These are phyloP conservation scores for Sebastes trivittatus DNA, from an alignment of 2,797 vertebrate genomes.

Conservation along the genomic window DNA sequence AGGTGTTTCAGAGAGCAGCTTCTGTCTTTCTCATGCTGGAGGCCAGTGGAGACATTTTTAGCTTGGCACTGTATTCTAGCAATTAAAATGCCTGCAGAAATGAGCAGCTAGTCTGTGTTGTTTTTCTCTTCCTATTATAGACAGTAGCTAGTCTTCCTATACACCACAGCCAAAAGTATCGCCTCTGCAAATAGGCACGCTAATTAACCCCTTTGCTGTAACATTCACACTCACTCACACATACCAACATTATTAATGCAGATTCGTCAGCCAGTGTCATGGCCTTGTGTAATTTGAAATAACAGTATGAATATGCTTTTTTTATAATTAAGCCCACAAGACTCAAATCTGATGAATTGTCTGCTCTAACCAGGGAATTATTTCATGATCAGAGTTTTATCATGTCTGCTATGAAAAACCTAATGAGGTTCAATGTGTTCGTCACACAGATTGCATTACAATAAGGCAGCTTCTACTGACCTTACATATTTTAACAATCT, in stretches of 20 bases:
- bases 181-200: constrained; percentile 25
- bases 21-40: constrained; percentile 62
- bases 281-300: constrained; percentile 21
- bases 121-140: constrained; percentile 67
- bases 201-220: constrained; percentile 44
- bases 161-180: constrained; percentile 26
- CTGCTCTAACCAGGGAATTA: constrained; percentile 7
- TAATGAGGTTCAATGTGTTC: not conserved
- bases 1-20: constrained; percentile 39
- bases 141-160: constrained; percentile 39
- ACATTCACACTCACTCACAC: not conserved
- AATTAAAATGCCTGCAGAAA: constrained; percentile 78
- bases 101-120: constrained; percentile 66
- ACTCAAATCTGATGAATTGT: constrained; percentile 8
- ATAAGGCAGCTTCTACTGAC: not conserved
- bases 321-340: constrained; percentile 35
- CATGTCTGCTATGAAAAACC: not conserved
- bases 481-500: not conserved
- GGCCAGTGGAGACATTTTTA: constrained; percentile 66
- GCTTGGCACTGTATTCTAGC: constrained; percentile 67
- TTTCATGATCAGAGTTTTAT: constrained; percentile 10
- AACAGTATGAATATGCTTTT: constrained; percentile 32
- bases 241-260: constrained; percentile 21
- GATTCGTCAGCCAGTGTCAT: constrained; percentile 8
- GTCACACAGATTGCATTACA: not conserved